These are phyloP conservation scores for Drosophila pseudoobscura DNA, from an alignment of 1,140 invertebrate genomes.

Conservation along the genomic window DNA sequence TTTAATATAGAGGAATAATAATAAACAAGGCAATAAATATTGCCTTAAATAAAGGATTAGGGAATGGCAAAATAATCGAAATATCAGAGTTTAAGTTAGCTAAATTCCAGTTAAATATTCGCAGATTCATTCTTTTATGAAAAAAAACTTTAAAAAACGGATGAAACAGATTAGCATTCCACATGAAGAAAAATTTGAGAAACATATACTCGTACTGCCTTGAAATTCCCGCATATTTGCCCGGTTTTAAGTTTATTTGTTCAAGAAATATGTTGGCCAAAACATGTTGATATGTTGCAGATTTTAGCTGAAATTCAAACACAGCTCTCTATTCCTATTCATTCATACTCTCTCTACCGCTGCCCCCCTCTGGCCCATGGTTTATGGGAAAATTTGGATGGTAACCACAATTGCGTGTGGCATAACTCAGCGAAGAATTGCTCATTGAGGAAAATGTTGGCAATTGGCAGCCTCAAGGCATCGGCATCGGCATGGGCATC, in stretches of 20 bases:
- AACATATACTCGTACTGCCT: conserved; percentile 5
- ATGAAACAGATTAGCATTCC: too few relatives aligned
- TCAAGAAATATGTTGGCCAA: conserved; percentile 20
- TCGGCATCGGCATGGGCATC: conserved; percentile 14
- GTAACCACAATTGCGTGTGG: conserved; percentile 48
- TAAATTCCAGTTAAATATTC: too few relatives aligned
- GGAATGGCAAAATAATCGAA: too few relatives aligned
- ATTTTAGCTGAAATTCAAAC: conserved; percentile 15
- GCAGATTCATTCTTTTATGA: too few relatives aligned
- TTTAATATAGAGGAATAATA: neutral
- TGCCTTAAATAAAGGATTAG: neutral
- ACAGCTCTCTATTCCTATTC: neutral
- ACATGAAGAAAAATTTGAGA: too few relatives aligned
- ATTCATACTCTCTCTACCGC: conserved; percentile 23
- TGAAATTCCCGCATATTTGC: conserved; percentile 36
- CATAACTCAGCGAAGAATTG: conserved; percentile 65
- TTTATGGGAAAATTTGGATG: conserved; percentile 63
- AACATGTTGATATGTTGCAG: conserved; percentile 27
- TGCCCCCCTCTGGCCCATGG: conserved; percentile 7
- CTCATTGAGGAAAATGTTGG: conserved; percentile 57
- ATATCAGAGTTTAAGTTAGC: too few relatives aligned
- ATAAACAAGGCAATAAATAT: conserved; percentile 11
- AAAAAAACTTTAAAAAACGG: too few relatives aligned
- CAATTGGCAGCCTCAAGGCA: conserved; percentile 39
- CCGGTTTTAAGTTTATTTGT: conserved; percentile 8